A percentile compares a stretch with the other conserved stretches of the same genome.
Evolutionary conservation across 2,888 invertebrate genomes (phyloP).

Genomic region (Eudasyphora cyanicolor): DNA sequence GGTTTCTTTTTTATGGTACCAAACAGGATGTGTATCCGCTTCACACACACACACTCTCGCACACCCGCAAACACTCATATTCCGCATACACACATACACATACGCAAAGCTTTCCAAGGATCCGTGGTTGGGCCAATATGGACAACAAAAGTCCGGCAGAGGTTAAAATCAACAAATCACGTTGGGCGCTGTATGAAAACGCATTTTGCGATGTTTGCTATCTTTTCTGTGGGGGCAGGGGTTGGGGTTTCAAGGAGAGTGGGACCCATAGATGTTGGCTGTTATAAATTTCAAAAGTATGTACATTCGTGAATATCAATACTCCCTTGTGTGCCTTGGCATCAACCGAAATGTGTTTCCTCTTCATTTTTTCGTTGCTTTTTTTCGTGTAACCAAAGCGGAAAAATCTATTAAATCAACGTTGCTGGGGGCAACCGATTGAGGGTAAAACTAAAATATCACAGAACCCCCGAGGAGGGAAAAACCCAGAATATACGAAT

Average conservation of each 20-base stretch:
- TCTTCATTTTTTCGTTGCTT: not conserved
- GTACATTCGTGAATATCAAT: slow-evolving; percentile 49
- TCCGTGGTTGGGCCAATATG: slow-evolving; percentile 36
- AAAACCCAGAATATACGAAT: slow-evolving; percentile 6
- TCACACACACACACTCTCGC: slow-evolving; percentile 4
- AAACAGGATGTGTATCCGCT: slow-evolving; percentile 2
- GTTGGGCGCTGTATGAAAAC: not conserved
- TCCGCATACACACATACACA: not conserved
- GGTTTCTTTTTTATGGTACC: not conserved
- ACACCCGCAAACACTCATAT: not conserved
- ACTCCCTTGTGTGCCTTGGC: slow-evolving; percentile 15
- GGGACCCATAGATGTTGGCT: slow-evolving; percentile 39
- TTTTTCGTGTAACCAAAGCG: slow-evolving; percentile 66
- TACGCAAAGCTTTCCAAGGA: not conserved
- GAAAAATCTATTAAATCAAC: slow-evolving; percentile 80
- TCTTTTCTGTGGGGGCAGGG: not conserved
- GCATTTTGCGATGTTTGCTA: slow-evolving; percentile 41
- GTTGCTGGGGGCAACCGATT: slow-evolving; percentile 79
- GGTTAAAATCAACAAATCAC: slow-evolving; percentile 54
- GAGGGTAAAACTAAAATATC: slow-evolving; percentile 77
- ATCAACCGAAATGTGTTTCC: slow-evolving; percentile 39
- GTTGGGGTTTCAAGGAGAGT: too few species aligned
- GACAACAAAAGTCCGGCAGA: not conserved
- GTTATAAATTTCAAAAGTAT: slow-evolving; percentile 60
- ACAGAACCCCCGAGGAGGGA: slow-evolving; percentile 36